Evolutionary conservation across 1,140 invertebrate genomes (phyloP), one percentile per base, ranked within the genome.

Genomic region (Brachionus rotundiformis): DNA sequence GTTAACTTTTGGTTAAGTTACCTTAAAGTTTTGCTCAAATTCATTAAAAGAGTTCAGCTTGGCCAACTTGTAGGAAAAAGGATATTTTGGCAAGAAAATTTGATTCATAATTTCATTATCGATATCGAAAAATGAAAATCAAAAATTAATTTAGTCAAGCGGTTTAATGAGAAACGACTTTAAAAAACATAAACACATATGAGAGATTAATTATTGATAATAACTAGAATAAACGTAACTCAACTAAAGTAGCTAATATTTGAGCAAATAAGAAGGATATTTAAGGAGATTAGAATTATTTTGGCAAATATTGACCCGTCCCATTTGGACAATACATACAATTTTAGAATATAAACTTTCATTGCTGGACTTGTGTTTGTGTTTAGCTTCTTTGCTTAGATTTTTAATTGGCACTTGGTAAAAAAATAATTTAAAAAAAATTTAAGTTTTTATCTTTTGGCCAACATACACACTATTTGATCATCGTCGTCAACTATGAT

Each of bases 11-110:
- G 11, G n/a, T 27, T 27, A 33, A 68, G 7, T 39, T 68, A 68
- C 63, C 63, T 68, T 68, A 36, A 16, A 31, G 16, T 36, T 10
- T 19, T 68, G 16, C 19, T 33, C 31, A 36, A 4, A 16, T 8
- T 73, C 68, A 44, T 73, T 73, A 44, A 73, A 44, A 73, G 36
- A 44, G 6, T 73, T 73, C 16, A 73, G 19, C 19, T 73, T 73
- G 36, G 68, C 33, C 19, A 79, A 13, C 47, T 79, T 54, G 36
- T 59, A 79, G 10, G 47, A 79, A 31, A 79, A 79, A 27, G 76
- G 76, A 41, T 79, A 79, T 25, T 79, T 63, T 5, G 76, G 76
- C 36, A 79, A 63, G 16, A 79, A 79, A 39, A 79, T 79, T 79
- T 79, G 76, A 79, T 79, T 79, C 76, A 79, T 79, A 39, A 39